These are phyloP conservation scores for Pterophyllum scalare DNA, from an alignment of 2,113 vertebrate species.

Conservation along the genomic window DNA sequence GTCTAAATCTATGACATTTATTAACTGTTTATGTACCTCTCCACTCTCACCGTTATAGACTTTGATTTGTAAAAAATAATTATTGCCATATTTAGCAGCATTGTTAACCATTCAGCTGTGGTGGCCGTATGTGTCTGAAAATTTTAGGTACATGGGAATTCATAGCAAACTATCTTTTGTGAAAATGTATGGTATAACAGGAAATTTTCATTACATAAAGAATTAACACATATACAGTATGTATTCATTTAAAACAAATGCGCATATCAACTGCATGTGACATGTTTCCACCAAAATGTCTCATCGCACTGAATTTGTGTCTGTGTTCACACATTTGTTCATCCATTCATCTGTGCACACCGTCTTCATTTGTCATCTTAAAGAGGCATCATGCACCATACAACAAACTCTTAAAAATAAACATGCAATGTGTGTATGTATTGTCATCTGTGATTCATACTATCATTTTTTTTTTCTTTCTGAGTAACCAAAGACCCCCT, in stretches of 20 bases:
- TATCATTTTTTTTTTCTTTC: slow-evolving; percentile 49
- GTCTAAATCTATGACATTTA: too few species aligned
- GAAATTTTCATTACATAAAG: not conserved
- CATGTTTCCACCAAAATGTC: not conserved
- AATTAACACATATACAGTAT: not conserved
- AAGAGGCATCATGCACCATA: not conserved
- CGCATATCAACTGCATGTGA: not conserved
- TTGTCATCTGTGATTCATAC: slow-evolving; percentile 63
- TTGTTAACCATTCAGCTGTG: not conserved
- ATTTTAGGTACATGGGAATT: not conserved
- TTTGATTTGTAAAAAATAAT: too few species aligned
- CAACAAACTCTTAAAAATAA: slow-evolving; percentile 45
- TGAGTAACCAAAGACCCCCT: slow-evolving; percentile 48
- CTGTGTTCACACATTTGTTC: not conserved
- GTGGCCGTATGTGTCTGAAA: not conserved
- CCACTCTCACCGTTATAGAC: too few species aligned
- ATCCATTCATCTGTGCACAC: not conserved
- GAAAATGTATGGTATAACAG: not conserved
- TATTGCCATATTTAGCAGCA: not conserved
- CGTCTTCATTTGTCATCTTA: not conserved
- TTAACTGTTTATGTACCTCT: too few species aligned
- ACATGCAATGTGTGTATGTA: slow-evolving; percentile 14
- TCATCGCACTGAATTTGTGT: not conserved
- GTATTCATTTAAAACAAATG: not conserved
- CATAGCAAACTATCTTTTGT: not conserved